Conservation (phyloP, 2,113 vertebrate genomes). For the Tinamus guttatus region DNA sequence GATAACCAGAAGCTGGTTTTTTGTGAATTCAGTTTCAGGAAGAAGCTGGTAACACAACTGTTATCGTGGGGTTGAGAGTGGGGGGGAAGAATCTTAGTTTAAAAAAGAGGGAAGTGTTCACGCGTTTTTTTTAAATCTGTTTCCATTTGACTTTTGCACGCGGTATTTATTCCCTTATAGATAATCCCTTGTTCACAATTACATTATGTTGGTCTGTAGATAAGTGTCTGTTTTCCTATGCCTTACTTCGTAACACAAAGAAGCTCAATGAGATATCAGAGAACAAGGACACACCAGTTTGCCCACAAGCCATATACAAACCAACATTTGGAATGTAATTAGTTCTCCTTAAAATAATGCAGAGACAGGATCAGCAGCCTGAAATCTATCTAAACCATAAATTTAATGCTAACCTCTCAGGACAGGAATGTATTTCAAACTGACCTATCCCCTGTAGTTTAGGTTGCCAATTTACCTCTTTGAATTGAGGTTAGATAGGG, state of each 20-base stretch:
- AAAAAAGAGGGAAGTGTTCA: too few species aligned
- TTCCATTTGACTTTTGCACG: background rate
- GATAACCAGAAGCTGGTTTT: background rate
- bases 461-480: background rate
- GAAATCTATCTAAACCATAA: background rate
- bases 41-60: background rate
- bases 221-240: background rate
- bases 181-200: background rate
- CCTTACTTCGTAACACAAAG: background rate
- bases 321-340: background rate
- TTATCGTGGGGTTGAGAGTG: too few species aligned
- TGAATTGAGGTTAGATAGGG: background rate
- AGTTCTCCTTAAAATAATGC: background rate
- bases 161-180: background rate
- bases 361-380: background rate
- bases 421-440: background rate
- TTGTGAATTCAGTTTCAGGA: background rate
- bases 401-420: background rate
- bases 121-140: background rate
- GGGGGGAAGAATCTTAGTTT: background rate
- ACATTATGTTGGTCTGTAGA: background rate
- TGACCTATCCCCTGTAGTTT: background rate
- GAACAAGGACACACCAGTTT: background rate
- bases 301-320: background rate
- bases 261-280: background rate